phyloP scores from a whole-genome alignment of 2,113 vertebrate genomes.

The Clupea harengus region DNA sequence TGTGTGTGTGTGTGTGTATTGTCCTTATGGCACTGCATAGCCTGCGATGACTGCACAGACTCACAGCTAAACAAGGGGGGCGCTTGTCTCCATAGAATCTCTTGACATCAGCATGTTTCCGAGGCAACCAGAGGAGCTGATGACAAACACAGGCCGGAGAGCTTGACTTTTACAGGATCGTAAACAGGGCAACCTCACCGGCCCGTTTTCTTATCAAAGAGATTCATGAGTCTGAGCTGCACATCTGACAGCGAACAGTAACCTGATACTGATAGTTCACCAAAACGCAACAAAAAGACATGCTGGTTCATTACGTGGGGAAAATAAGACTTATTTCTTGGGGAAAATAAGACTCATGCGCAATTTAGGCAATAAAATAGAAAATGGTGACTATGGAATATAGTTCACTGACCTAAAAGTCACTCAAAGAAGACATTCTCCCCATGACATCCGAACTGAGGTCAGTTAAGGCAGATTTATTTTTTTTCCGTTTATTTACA shows the following conservation, averaged over 20 bases:
- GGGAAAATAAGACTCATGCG: background rate
- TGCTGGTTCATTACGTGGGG: background rate
- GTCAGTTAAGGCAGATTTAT: constrained; percentile 1
- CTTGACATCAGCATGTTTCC: background rate
- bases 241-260: background rate
- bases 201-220: background rate
- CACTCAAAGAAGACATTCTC: too few species aligned
- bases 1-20: background rate
- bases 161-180: background rate
- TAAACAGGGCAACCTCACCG: background rate
- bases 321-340: too few species aligned
- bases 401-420: background rate
- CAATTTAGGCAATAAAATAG: background rate
- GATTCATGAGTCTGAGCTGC: background rate
- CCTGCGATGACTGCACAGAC: background rate
- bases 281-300: background rate
- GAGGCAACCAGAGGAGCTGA: background rate
- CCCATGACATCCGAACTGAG: too few species aligned
- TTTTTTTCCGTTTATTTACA: background rate
- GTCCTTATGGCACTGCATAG: background rate
- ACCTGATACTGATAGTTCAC: background rate
- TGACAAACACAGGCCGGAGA: background rate
- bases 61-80: background rate
- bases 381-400: too few species aligned
- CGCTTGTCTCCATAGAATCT: background rate